Evolutionary conservation across 64 coral and sea anemone species (phyloP), one percentile per base, ranked within the genome.

Genomic region (Stichodactyla helianthus): DNA sequence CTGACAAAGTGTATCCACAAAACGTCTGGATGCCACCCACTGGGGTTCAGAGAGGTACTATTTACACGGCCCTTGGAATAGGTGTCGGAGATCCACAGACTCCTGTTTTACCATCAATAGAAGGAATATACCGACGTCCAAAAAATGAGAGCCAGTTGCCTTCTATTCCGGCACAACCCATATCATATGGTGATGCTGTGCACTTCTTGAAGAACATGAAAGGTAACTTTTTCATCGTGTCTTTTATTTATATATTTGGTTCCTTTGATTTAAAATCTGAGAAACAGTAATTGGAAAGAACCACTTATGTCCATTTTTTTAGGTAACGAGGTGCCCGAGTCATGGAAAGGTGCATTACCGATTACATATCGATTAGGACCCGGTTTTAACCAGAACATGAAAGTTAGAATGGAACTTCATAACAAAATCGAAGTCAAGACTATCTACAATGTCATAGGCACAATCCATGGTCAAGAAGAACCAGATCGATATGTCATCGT

Each of bases 361-460:
- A 61, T 91, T 53, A 52, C 84, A 13, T 91, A 91, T 55, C 81
- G 82, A 50, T 68, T 91, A 0, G 89, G 89, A n/a, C 89, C 89
- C 0, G 89, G 89, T 6, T 91, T 91, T 57, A 61, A 76, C 18
- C 51, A 35, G 16, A 54, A 83, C 50, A 82, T 56, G 18, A 86
- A 91, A 17, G 77, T 91, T 6, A 55, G 77, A 50, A 86, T 91
- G 84, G 89, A 91, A n/a, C 84, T 91, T 50, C 89, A 91, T 60
- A 91, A 91, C 55, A 28, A 82, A 20, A 86, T 86, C 7, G 27
- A 50, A 14, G 27, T 84, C 51, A 85, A 91, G 84, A 86, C 77
- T 71, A 91, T 91, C 58, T 82, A 91, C 60, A 91, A 91, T 52
- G 89, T 91, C 50, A 91, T 91, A 59, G 89, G 89, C 22, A 91